phyloP scores from a whole-genome alignment of 2,113 vertebrate species.

The Brienomyrus longianalis region DNA sequence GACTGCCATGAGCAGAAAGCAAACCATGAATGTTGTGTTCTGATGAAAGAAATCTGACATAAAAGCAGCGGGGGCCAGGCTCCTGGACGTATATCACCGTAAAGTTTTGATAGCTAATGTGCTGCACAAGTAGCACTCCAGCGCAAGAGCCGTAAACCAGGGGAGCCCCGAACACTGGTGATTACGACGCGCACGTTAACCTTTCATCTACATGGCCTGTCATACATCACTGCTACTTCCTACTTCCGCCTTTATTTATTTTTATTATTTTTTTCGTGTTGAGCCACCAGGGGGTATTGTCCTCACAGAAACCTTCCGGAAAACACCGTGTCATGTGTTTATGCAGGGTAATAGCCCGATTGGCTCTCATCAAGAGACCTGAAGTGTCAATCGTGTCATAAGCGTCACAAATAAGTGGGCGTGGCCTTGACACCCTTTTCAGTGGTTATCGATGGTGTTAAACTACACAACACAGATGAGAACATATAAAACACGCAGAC shows the following conservation, averaged over 20 bases:
- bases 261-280: constrained; percentile 21
- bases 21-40: background rate
- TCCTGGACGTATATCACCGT: background rate
- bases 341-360: constrained; percentile 41
- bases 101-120: background rate
- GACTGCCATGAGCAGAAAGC: background rate
- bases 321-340: constrained; percentile 37
- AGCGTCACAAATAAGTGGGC: constrained; percentile 39
- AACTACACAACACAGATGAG: background rate
- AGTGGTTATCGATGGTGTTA: background rate
- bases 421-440: constrained; percentile 16
- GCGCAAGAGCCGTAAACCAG: background rate
- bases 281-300: constrained; percentile 33
- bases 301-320: constrained; percentile 33
- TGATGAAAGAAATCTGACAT: background rate
- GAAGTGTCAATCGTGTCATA: constrained; percentile 41
- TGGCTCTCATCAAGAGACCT: constrained; percentile 43
- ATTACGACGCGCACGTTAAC: background rate
- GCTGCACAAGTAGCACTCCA: background rate
- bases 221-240: background rate
- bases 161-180: background rate
- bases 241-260: background rate
- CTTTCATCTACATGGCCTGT: background rate
- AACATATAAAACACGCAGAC: background rate
- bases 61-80: background rate